Evolutionary conservation across 2,888 invertebrate genomes (phyloP), one percentile per base, ranked within the genome.

Genomic region (Yponomeuta malinellus): DNA sequence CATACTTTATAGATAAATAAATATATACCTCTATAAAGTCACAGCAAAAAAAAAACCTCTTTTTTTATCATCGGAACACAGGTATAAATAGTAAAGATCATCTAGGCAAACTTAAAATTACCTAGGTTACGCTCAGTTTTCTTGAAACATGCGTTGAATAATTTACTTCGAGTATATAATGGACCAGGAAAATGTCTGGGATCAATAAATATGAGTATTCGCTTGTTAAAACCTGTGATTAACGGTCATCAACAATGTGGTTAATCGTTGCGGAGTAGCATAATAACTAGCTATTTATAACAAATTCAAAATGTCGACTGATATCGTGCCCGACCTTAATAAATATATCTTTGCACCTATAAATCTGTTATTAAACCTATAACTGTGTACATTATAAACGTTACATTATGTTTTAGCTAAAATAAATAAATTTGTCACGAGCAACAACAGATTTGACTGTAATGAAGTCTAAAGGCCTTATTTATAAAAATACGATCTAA

Each of bases 161-260:
- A 75, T 52, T 69, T 59, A 69, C 29, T 69, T 2, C 48, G 15
- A 31, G 12, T 8, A 1, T 52, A 52, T 23, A 69, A 52, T 72
- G 72, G 72, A 74, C 72, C 72, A 74, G 74, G 74, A 75, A 75
- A 76, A 74, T 74, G 74, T 72, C 74, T 70, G 68, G 70, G 71
- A 71, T 59, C 72, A 73, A 73, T 74, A 75, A 74, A 74, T 73
- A 72, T 73, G 71, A 66, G 70, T 70, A 74, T 72, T 74, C 75
- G 74, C 74, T 75, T 74, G 74, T 74, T 72, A 70, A 73, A 80
- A 80, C 79, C 78, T 78, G 74, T 81, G 77, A 82, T 83, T 83
- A 83, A 74, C 73, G 72, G 75, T 77, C 78, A 81, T 81, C 77
- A 81, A 78, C 78, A 77, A 77, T 78, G 73, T 74, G 70, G 72